A percentile compares a stretch with the other conserved stretches of the same genome.
Evolutionary conservation across 1,140 invertebrate species (phyloP).

Genomic region (Hyphantria cunea): DNA sequence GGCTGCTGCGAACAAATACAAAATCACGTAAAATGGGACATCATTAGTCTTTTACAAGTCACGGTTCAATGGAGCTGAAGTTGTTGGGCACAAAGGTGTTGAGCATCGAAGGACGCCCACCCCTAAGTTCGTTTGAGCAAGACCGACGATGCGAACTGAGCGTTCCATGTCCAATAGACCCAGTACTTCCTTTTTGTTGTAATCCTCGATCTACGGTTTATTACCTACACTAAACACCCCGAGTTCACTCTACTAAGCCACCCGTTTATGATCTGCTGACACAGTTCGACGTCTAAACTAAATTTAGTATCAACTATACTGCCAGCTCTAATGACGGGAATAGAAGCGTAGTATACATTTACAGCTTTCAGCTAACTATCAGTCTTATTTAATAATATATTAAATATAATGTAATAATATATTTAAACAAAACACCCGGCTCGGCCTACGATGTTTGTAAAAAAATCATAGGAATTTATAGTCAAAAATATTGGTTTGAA

Average conservation of each 20-base stretch:
- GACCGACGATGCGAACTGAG: conserved; percentile 36
- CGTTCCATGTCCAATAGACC: conserved; percentile 37
- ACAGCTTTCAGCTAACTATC: neutral
- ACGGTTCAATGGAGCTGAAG: conserved; percentile 60
- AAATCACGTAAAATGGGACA: conserved; percentile 52
- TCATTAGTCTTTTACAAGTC: conserved; percentile 69
- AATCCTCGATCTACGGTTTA: conserved; percentile 24
- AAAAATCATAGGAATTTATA: too few relatives aligned
- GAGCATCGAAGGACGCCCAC: conserved; percentile 37
- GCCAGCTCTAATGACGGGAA: conserved; percentile 10
- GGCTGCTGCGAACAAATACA: conserved; percentile 5
- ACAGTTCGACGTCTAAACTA: conserved; percentile 18
- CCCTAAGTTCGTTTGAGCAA: conserved; percentile 48
- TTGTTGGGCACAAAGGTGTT: conserved; percentile 65
- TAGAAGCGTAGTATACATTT: conserved; percentile 4
- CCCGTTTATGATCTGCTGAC: conserved; percentile 23
- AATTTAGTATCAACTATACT: conserved; percentile 20
- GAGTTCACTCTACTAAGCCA: conserved; percentile 16
- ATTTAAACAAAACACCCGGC: too few relatives aligned
- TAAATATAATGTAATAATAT: too few relatives aligned
- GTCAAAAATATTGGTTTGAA: too few relatives aligned
- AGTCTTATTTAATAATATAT: neutral
- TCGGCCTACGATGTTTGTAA: too few relatives aligned
- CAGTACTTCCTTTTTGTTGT: conserved; percentile 39
- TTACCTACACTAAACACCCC: conserved; percentile 26